Evolutionary conservation across 1,140 invertebrate species (phyloP).

Genomic region (Hesperophylax magnus): DNA sequence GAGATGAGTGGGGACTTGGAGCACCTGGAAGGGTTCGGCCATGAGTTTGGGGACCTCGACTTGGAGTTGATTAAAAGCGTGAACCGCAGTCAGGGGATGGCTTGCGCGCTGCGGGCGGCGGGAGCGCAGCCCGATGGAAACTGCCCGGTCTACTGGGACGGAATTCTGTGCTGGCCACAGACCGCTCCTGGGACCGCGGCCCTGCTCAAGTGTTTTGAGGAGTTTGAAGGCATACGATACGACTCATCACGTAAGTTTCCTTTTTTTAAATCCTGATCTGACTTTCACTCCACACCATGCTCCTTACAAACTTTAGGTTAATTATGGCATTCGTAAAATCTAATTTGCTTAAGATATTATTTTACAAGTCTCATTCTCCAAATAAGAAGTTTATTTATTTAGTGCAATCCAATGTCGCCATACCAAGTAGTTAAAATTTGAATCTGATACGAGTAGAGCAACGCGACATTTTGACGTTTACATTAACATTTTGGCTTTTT

Average conservation of each 20-base stretch:
- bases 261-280: no score
- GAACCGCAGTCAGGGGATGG: slow-evolving; percentile 38
- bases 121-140: slow-evolving; percentile 42
- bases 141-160: slow-evolving; percentile 76
- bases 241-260: slow-evolving; percentile 73
- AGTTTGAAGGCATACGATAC: slow-evolving; percentile 79
- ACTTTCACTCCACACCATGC: no score
- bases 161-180: slow-evolving; percentile 80
- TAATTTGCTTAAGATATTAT: no score
- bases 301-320: no score
- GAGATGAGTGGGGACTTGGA: not conserved
- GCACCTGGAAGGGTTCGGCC: not conserved
- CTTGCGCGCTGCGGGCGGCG: slow-evolving; percentile 6
- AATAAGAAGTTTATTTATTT: no score
- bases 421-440: no score
- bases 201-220: slow-evolving; percentile 76
- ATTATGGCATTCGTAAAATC: no score
- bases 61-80: slow-evolving; percentile 13
- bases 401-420: no score
- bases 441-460: no score
- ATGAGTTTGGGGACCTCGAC: slow-evolving; percentile 22
- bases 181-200: slow-evolving; percentile 73
- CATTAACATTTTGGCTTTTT: no score
- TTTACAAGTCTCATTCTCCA: no score
- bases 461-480: no score